Base-by-base conservation (phyloP, 2,113 vertebrate genomes). In the Pithys albifrons region DNA sequence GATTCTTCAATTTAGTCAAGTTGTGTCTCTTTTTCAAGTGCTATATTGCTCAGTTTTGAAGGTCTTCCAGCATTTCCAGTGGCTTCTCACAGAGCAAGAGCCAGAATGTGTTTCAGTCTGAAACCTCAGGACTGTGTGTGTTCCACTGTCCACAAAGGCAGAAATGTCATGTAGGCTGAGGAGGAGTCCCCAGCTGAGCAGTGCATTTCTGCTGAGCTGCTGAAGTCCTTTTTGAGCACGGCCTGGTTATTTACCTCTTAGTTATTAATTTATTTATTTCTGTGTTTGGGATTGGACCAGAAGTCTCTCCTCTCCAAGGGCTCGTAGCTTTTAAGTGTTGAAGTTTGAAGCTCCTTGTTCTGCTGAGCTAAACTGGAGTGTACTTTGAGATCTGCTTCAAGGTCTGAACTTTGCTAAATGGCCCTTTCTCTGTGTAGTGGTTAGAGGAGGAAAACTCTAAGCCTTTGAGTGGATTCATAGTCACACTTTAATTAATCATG, bases 401-500 rank as follows among this genome's bases (percentile, higher is more conserved):
- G 90, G 87, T 89, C 73, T 87, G 80, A 79, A 78, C 86, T 92
- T 92, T 49, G 66, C 39, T 35, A 82, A 92, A 58, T n/a, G 84
- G 69, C 69, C 73, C 73, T 72, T 88, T 71, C 85, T 92, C 88
- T 83, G 0, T 84, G 84, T 52, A 69, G 54, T 35, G 31, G 52
- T 87, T 71, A 71, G 76, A 89, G 73, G 58, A 93, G 83, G 83
- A 85, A 61, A 65, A 78, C 41, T 43, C 79, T 77, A 71, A 88
- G 90, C 85, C 75, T 88, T 70, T 69, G 86, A 92, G 86, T 89
- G 86, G 76, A 95, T 93, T 96, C 96, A n/a, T 10, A 84, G 88
- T 91, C 91, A 93, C 91, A 75, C 80, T 95, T 92, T 91, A 96
- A 94, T 96, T 95, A 94, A 96, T 95, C 88, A 86, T 92, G 87